Evolutionary conservation across 2,113 vertebrate genomes (phyloP), one percentile per base, ranked within the genome.

Genomic region (Sakesphorus luctuosus): DNA sequence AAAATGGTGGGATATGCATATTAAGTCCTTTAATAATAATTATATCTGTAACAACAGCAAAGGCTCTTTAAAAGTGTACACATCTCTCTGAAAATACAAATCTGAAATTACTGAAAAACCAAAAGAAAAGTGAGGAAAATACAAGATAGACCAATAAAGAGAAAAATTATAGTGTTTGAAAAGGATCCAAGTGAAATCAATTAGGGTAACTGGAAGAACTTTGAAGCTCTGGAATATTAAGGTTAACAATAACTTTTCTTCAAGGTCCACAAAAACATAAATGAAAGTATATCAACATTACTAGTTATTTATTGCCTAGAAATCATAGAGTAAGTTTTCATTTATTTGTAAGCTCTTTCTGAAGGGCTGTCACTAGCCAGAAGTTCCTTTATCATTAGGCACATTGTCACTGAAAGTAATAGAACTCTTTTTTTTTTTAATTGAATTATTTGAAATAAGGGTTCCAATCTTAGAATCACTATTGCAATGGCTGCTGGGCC

Each of bases 301-400:
- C 8, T 31, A 7, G 8, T 67, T 92, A 56, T 13, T 8, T 52
- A 29, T 44, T 87, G 13, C 31, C 82, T 79, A 87, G 40, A 68
- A 56, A 94, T 6, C 19, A 56, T 10, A 25, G 17, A 61, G 53
- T 69, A 36, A 31, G 7, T 52, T 96, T 84, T 92, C 53, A 44
- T 95, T 87, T 84, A 95, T 89, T 95, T 62, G 55, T 47, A n/a
- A 84, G n/a, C 69, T 81, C n/a, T 87, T 94, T 69, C 66, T 87
- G 72, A 91, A 88, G 73, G 87, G 82, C 83, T 90, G 80, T 73
- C 38, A 44, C 40, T 76, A 92, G 46, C 68, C 89, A 62, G 89
- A 90, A 87, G 47, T 52, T 85, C 53, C 26, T n/a, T 10, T 18
- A 31, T 7, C 43, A 36, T 38, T 31, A 87, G 33, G 23, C 25